Evolutionary conservation across 1,140 invertebrate genomes (phyloP).

Genomic region (Acromyrmex charruanus): DNA sequence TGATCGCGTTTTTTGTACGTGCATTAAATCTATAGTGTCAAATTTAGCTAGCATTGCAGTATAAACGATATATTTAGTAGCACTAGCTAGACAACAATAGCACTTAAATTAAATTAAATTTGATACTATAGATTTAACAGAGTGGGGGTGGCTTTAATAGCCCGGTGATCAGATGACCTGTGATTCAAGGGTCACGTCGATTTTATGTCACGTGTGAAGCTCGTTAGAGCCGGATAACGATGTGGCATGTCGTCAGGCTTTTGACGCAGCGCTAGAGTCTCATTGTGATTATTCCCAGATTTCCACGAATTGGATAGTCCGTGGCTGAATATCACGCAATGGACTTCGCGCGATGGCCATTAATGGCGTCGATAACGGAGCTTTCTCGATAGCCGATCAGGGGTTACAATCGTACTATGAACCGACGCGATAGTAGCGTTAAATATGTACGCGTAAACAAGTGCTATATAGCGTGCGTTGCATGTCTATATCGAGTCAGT

Average conservation of each 20-base stretch:
- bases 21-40: too few species aligned
- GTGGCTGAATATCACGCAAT: slow-evolving; percentile 59
- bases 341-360: slow-evolving; percentile 71
- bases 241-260: slow-evolving; percentile 55
- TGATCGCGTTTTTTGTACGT: background rate
- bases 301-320: slow-evolving; percentile 57
- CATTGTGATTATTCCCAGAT: slow-evolving; percentile 64
- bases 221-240: slow-evolving; percentile 16
- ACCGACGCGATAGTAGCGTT: slow-evolving; percentile 46
- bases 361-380: slow-evolving; percentile 69
- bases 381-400: slow-evolving; percentile 68
- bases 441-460: slow-evolving; percentile 41
- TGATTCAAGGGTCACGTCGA: slow-evolving; percentile 1
- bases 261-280: slow-evolving; percentile 56
- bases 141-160: background rate
- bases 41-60: too few species aligned
- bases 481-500: background rate
- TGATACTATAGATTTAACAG: too few species aligned
- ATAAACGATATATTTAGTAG: too few species aligned
- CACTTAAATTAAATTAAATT: too few species aligned
- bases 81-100: too few species aligned
- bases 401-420: slow-evolving; percentile 66
- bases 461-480: background rate
- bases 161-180: background rate
- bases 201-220: slow-evolving; percentile 50